Percentiles rank a stretch among this genome's conserved stretches.
These are phyloP conservation scores for Melanotaenia pygmaea DNA, from an alignment of 2,797 vertebrate genomes.

Conservation along the genomic window DNA sequence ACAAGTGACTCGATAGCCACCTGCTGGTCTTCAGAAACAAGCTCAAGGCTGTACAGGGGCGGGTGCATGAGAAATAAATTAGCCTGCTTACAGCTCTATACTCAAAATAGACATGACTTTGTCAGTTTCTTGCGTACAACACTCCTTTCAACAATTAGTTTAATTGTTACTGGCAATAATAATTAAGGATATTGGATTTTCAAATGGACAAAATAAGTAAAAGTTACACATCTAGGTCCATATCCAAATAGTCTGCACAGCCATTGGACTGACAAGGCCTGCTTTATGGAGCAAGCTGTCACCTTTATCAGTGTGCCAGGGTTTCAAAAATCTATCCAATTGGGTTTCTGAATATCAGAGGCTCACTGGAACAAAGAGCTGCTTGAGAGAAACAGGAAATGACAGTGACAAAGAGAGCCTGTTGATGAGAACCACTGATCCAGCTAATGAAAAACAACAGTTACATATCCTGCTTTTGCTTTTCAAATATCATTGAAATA, in stretches of 20 bases:
- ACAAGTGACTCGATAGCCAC: constrained; percentile 46
- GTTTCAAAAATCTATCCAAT: constrained; percentile 71
- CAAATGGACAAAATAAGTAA: neutral
- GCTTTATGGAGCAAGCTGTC: constrained; percentile 67
- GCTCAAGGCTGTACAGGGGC: constrained; percentile 41
- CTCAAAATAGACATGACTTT: constrained; percentile 28
- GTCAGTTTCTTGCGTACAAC: neutral
- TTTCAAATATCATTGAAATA: constrained; percentile 52
- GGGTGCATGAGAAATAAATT: constrained; percentile 43
- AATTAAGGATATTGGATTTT: neutral
- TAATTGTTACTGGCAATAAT: neutral
- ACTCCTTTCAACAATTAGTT: neutral
- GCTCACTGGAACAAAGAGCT: constrained; percentile 73
- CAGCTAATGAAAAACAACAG: constrained; percentile 60
- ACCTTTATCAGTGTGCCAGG: constrained; percentile 68
- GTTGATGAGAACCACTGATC: constrained; percentile 70
- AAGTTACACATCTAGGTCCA: constrained; percentile 10
- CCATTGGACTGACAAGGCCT: constrained; percentile 52
- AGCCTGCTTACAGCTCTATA: constrained; percentile 45
- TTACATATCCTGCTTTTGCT: constrained; percentile 25
- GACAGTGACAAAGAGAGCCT: constrained; percentile 74
- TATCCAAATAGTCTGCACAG: constrained; percentile 9
- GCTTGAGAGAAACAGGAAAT: constrained; percentile 77
- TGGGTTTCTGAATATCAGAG: constrained; percentile 75
- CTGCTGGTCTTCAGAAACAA: constrained; percentile 53